Base-by-base conservation (phyloP, 2,888 invertebrate genomes). In the Piscicola geometra region DNA sequence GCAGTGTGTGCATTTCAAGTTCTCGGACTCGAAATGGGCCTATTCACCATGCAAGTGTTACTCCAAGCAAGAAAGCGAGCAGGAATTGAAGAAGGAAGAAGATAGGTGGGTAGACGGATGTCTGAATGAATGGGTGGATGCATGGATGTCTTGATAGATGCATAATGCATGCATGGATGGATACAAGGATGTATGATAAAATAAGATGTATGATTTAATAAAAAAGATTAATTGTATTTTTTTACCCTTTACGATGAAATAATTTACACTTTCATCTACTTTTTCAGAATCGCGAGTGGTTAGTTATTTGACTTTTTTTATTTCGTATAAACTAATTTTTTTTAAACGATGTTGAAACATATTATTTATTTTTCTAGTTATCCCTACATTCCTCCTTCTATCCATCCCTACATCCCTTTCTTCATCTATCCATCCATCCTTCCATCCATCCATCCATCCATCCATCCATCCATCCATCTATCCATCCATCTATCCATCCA, bases 201-300 rank as follows among this genome's bases (percentile, higher is more conserved):
- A 66, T 21, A 32, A 21, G 66, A 30, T 66, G n/a, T n/a, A 21
- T 28, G 30, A 66, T 30, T 30, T 32, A 66, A 66, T 66, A 18
- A 18, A 1, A 66, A 30, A 32, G 66, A 21, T 3, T 5, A 30
- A 15, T 64, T 30, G 30, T 66, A 33, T 30, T 66, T 66, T 66
- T 28, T 66, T 66, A 28, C 1, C 33, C 33, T 66, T 66, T 66
- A 66, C n/a, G n/a, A n/a, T n/a, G n/a, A n/a, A n/a, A n/a, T n/a
- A n/a, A n/a, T n/a, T n/a, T n/a, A n/a, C n/a, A n/a, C n/a, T n/a
- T n/a, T n/a, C n/a, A n/a, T n/a, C n/a, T n/a, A n/a, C n/a, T n/a
- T n/a, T n/a, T n/a, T n/a, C n/a, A n/a, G n/a, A n/a, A n/a, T n/a
- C n/a, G n/a, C n/a, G n/a, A n/a, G n/a, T n/a, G n/a, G n/a, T n/a